A percentile compares a stretch with the other conserved stretches of the same genome.
phyloP scores from a whole-genome alignment of 1,140 invertebrate species.

The Parapsyche elsis region DNA sequence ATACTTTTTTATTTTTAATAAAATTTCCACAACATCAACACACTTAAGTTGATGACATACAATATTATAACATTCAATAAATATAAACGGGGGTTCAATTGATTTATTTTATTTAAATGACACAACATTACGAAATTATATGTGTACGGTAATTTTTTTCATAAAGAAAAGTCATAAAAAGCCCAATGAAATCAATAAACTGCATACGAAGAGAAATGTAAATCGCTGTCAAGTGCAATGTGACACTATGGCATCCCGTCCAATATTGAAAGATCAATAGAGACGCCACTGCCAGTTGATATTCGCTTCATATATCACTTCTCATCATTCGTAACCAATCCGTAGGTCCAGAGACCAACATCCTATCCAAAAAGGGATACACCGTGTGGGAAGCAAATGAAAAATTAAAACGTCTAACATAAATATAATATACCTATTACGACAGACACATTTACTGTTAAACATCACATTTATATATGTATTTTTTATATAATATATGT shows the following conservation, averaged over 20 bases:
- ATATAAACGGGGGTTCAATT: constrained; percentile 8
- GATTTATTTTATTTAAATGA: background rate
- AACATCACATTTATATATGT: constrained; percentile 43
- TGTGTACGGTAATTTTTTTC: too few relatives aligned
- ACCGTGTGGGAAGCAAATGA: background rate
- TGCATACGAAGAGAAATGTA: background rate
- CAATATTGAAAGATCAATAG: too few relatives aligned
- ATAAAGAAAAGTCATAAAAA: background rate
- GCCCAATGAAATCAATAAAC: background rate
- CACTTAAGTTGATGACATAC: constrained; percentile 44
- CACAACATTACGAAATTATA: constrained; percentile 12
- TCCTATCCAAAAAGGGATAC: too few relatives aligned
- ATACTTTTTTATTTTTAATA: constrained; percentile 33
- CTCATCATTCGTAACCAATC: too few relatives aligned
- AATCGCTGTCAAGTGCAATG: background rate
- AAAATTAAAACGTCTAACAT: constrained; percentile 7
- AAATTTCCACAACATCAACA: constrained; percentile 47
- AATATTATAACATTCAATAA: constrained; percentile 47
- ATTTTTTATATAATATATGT: too few relatives aligned
- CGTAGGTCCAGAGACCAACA: too few relatives aligned
- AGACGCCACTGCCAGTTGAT: too few relatives aligned
- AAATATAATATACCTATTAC: constrained; percentile 28
- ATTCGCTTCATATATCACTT: too few relatives aligned
- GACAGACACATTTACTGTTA: constrained; percentile 30
- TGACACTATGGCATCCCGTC: too few relatives aligned